Evolutionary conservation across 1,140 invertebrate genomes (phyloP).

Genomic region (Carposina sasakii): DNA sequence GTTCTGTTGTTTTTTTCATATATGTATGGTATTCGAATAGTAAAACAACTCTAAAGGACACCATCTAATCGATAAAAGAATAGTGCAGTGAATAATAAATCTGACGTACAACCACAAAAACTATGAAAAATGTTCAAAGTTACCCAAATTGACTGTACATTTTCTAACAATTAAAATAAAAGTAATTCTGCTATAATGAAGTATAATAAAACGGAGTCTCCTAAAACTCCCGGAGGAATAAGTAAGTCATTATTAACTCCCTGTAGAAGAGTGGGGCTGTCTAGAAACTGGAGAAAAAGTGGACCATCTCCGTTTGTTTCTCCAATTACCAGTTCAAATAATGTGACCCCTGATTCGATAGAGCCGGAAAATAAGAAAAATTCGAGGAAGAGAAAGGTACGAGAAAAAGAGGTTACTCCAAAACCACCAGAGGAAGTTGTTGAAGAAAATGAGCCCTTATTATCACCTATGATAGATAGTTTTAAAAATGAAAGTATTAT

Average conservation of each 20-base stretch:
- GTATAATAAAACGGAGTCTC: conserved; percentile 35
- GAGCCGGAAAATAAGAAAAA: conserved; percentile 10
- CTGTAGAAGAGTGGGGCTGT: conserved; percentile 53
- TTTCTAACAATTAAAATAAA: too few relatives aligned
- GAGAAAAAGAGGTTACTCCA: conserved; percentile 39
- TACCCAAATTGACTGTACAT: too few relatives aligned
- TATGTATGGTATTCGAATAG: too few relatives aligned
- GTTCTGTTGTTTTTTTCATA: too few relatives aligned
- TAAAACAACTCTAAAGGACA: too few relatives aligned
- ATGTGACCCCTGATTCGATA: conserved; percentile 18
- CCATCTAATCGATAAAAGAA: too few relatives aligned
- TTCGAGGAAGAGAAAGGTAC: conserved; percentile 15
- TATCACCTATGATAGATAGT: not conserved
- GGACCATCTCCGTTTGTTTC: conserved; percentile 55
- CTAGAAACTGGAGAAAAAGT: conserved; percentile 52
- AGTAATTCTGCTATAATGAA: too few relatives aligned
- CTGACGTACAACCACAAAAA: too few relatives aligned
- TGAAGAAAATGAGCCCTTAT: too few relatives aligned
- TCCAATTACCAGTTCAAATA: conserved; percentile 35
- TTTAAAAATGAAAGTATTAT: conserved; percentile 15
- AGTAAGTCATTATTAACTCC: conserved; percentile 58
- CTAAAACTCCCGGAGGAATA: conserved; percentile 61
- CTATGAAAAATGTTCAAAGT: too few relatives aligned
- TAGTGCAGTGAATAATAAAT: too few relatives aligned
- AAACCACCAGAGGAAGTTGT: too few relatives aligned